These are phyloP conservation scores for Dioctria rufipes DNA, from an alignment of 2,888 invertebrate genomes.

Conservation along the genomic window DNA sequence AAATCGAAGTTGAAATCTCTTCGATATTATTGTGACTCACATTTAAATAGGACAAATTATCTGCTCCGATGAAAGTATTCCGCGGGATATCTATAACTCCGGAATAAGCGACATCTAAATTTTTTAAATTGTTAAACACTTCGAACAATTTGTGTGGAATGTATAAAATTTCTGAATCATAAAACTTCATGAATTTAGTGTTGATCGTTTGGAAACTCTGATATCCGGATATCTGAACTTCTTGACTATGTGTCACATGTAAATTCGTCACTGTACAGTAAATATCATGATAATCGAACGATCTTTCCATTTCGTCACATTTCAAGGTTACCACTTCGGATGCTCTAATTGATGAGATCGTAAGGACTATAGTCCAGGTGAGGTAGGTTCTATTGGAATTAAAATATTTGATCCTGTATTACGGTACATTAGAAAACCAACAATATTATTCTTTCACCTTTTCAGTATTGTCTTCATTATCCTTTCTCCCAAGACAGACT, in stretches of 20 bases:
- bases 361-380: neutral
- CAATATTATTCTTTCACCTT: neutral
- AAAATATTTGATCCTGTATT: too few relatives aligned
- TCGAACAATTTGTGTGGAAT: conserved; percentile 69
- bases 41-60: conserved; percentile 66
- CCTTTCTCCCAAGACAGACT: conserved; percentile 9
- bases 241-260: conserved; percentile 68
- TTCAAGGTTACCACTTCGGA: conserved; percentile 67
- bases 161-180: conserved; percentile 68
- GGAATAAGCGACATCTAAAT: conserved; percentile 68
- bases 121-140: conserved; percentile 66
- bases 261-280: conserved; percentile 69
- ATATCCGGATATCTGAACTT: conserved; percentile 66
- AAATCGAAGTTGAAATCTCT: conserved; percentile 67
- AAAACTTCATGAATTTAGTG: conserved; percentile 70
- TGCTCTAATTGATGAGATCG: neutral
- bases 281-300: conserved; percentile 65
- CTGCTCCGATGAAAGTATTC: conserved; percentile 68
- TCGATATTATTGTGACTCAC: conserved; percentile 68
- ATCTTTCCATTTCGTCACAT: conserved; percentile 69
- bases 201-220: conserved; percentile 62
- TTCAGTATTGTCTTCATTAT: conserved; percentile 4
- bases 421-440: too few relatives aligned
- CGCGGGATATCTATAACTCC: conserved; percentile 68
- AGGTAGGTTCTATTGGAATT: neutral